A percentile compares a stretch with the other conserved stretches of the same genome.
These are phyloP conservation scores for Pimpla rufipes DNA, from an alignment of 2,888 invertebrate species.

Conservation along the genomic window DNA sequence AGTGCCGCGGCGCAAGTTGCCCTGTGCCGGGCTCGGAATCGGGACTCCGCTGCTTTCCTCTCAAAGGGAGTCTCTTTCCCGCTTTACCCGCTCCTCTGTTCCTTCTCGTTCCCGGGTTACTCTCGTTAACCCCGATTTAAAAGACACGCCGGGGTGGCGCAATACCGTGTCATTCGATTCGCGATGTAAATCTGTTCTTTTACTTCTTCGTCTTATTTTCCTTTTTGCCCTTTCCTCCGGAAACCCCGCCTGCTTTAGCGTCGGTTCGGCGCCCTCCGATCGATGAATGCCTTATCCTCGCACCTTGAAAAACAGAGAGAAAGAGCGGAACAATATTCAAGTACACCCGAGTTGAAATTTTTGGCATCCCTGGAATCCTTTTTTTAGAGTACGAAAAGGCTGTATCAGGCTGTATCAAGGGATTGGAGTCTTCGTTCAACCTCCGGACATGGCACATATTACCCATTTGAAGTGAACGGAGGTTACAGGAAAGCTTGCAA, in stretches of 20 bases:
- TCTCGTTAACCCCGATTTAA: slow-evolving; percentile 58
- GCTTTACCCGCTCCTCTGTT: slow-evolving; percentile 16
- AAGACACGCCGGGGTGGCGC: slow-evolving; percentile 29
- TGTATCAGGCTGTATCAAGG: too few relatives aligned
- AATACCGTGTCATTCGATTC: slow-evolving; percentile 55
- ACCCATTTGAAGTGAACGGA: too few relatives aligned
- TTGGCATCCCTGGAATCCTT: too few relatives aligned
- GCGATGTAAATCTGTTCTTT: slow-evolving; percentile 36
- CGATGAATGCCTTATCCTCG: neutral
- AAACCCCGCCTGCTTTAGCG: neutral
- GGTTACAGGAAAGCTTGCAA: too few relatives aligned
- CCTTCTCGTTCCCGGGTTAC: slow-evolving; percentile 36
- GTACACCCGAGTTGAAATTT: too few relatives aligned
- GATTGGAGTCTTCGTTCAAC: too few relatives aligned
- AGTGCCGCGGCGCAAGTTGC: slow-evolving; percentile 44
- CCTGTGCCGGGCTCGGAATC: slow-evolving; percentile 23
- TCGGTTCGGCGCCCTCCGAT: slow-evolving; percentile 9
- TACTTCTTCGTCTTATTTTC: neutral
- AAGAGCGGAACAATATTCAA: slow-evolving; percentile 1
- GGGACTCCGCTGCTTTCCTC: slow-evolving; percentile 26
- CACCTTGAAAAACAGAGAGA: neutral
- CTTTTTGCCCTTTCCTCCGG: neutral
- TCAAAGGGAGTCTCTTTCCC: slow-evolving; percentile 44
- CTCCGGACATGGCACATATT: too few relatives aligned
- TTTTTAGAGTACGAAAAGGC: too few relatives aligned